phyloP scores from a whole-genome alignment of 2,113 vertebrate genomes.

The Gymnocephalus cernua region DNA sequence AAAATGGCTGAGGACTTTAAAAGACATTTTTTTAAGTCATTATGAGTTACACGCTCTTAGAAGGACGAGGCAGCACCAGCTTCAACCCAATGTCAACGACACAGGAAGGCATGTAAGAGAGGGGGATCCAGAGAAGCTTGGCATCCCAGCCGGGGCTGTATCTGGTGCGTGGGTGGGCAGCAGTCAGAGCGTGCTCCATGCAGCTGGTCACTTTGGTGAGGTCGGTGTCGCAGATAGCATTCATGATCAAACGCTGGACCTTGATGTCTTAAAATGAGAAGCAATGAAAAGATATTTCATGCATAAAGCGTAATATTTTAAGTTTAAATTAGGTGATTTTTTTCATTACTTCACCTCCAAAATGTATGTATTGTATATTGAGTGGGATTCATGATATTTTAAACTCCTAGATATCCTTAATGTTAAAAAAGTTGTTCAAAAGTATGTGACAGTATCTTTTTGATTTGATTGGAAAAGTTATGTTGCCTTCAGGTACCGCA shows the following conservation, averaged over 20 bases:
- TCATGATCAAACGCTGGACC: conserved; percentile 89
- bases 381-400: background rate
- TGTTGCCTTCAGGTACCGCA: background rate
- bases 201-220: conserved; percentile 91
- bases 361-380: background rate
- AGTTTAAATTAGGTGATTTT: too few relatives aligned
- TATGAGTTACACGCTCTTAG: conserved; percentile 77
- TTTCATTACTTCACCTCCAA: background rate
- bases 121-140: conserved; percentile 93
- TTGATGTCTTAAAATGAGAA: conserved; percentile 84
- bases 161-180: conserved; percentile 88
- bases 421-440: background rate
- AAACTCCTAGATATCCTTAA: background rate
- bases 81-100: conserved; percentile 87
- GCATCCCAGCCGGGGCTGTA: conserved; percentile 97
- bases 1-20: conserved; percentile 10
- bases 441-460: background rate
- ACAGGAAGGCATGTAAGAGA: conserved; percentile 92
- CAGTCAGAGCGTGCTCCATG: conserved; percentile 91
- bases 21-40: conserved; percentile 4
- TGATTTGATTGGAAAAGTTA: background rate
- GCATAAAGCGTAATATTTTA: background rate
- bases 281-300: background rate
- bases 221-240: conserved; percentile 88
- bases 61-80: conserved; percentile 89